Evolutionary conservation across 92 coral and sea anemone species (phyloP), one percentile per base, ranked within the genome.

Genomic region (Diadumene lineata): DNA sequence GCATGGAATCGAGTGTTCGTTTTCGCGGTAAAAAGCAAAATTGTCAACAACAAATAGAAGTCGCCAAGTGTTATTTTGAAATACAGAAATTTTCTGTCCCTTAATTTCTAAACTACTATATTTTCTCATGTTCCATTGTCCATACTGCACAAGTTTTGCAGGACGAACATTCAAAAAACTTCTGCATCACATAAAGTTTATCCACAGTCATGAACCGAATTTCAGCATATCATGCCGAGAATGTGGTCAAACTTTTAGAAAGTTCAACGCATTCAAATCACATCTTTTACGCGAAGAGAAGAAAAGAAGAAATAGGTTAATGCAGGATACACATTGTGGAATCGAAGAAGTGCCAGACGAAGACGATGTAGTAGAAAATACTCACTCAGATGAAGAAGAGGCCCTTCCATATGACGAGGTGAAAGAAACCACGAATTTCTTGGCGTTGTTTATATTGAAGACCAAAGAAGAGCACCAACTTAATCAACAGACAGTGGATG

Each of bases 381-480:
- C 63, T 62, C 15, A 34, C 24, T 71, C 68, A 31, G 57, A 31
- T 58, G 61, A n/a, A 55, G 6, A 55, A 9, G 93, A 79, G n/a
- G n/a, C n/a, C n/a, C n/a, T n/a, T n/a, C n/a, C n/a, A n/a, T n/a
- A n/a, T n/a, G n/a, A n/a, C 46, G 80, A 71, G 31, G 84, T 34
- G 1, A 62, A 68, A 22, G 83, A 57, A 32, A 75, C 85, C 44
- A 85, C 90, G 16, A 72, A 65, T 22, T 85, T 82, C 51, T 50
- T 88, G 31, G 84, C 89, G 15, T 69, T 84, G 75, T 88, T 85
- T 58, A 70, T 85, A 31, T 75, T 89, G 57, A 89, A 89, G 75
- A 85, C 85, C 3, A 89, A 84, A 32, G 93, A 89, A 28, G 85
- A 71, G 62, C 76, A 89, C 33, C 87, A 73, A 56, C 80, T 89